These are phyloP conservation scores for Zapornia atra DNA, from an alignment of 2,113 vertebrate genomes.

Conservation along the genomic window DNA sequence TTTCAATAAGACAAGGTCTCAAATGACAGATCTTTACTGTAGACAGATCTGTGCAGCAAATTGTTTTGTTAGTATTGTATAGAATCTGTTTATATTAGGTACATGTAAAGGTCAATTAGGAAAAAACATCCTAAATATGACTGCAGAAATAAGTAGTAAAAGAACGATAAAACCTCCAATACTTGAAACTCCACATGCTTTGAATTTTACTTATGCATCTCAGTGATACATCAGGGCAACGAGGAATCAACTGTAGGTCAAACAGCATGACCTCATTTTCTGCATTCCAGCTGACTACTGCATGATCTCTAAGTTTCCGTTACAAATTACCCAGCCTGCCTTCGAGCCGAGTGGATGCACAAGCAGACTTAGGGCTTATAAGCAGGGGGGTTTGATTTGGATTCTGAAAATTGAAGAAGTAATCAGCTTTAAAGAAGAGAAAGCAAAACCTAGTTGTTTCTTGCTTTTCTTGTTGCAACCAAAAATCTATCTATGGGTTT, in stretches of 20 bases:
- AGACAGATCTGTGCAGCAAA: not conserved
- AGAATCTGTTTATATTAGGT: not conserved
- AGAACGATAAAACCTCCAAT: not conserved
- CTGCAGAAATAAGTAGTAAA: not conserved
- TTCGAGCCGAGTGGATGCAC: not conserved
- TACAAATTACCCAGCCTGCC: constrained; percentile 39
- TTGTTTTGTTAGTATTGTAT: not conserved
- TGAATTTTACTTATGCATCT: not conserved
- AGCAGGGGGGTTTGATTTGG: not conserved
- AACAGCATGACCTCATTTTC: constrained; percentile 34
- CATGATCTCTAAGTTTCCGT: not conserved
- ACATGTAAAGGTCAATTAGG: not conserved
- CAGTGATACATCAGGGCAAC: not conserved
- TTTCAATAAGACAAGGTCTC: not conserved
- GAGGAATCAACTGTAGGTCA: constrained; percentile 22
- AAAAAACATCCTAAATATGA: not conserved
- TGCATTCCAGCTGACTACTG: constrained; percentile 23
- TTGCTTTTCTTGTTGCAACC: not conserved
- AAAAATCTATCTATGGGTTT: not conserved
- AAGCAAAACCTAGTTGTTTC: not conserved
- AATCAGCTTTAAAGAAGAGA: constrained; percentile 41
- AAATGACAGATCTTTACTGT: not conserved
- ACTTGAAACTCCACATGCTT: not conserved
- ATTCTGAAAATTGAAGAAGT: constrained; percentile 26
- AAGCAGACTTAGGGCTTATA: constrained; percentile 5